Base-by-base conservation (phyloP, 2,888 invertebrate species). In the Tryphoninae sp. region DNA sequence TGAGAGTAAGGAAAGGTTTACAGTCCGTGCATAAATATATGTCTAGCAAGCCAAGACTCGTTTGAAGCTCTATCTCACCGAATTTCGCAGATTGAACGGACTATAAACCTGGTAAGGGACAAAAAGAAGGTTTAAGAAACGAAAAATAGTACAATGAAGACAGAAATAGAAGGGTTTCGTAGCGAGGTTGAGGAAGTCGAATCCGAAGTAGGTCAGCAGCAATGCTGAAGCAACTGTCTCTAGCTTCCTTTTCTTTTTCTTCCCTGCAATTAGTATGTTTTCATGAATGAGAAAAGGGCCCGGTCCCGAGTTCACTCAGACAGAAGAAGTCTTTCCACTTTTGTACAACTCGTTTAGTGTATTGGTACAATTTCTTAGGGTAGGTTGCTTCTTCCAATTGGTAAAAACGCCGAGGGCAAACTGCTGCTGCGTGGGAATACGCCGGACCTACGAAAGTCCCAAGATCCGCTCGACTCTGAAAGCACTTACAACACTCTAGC, bases 151-250 rank as follows among this genome's bases (percentile, higher is more conserved):
- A 45, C 45, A 13, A 45, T 45, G 61, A 49, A 62, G 19, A 53
- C 26, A 58, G 53, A 76, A n/a, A 45, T n/a, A 77, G 40, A 59
- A 51, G 59, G 72, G 49, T 23, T 45, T 62, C 13, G 51, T 65
- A 49, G 68, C 51, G 80, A 22, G 62, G 42, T 40, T 11, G 58
- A 62, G 59, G 40, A 81, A 78, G 81, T 55, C 45, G 62, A 19
- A 40, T 61, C 22, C 64, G 9, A 81, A 77, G 74, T 81, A 61
- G 81, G 78, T 81, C 78, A 78, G 69, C 64, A 71, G 45, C 13
- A 11, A 45, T 45, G 33, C 75, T 33, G 22, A 49, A 8, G 45
- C 55, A 74, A 23, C 45, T 65, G 19, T 11, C 42, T 64, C 16
- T 22, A 45, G 23, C 13, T 51, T 67, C 59, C 58, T 59, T 49